Conservation (phyloP, 2,888 invertebrate genomes). For the Xestoiulus laeticollis region DNA sequence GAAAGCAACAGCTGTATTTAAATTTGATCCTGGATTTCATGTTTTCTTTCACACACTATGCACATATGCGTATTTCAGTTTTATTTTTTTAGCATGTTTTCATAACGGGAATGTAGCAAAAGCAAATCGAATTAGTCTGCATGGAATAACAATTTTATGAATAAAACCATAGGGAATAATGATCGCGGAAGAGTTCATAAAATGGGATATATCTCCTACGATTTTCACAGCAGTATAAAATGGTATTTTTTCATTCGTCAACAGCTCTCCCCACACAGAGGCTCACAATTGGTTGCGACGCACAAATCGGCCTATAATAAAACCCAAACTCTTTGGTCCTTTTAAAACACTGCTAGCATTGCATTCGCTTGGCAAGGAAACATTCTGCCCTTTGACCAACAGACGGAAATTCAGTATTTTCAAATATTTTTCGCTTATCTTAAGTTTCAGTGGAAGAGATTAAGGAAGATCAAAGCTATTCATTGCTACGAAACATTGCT, state of each 20-base stretch:
- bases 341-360: not conserved
- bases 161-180: not conserved
- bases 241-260: not conserved
- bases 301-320: not conserved
- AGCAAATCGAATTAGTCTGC: not conserved
- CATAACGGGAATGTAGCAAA: not conserved
- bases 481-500: not conserved
- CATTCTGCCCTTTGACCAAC: not conserved
- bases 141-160: not conserved
- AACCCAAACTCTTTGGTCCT: not conserved
- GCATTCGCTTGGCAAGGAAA: not conserved
- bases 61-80: not conserved
- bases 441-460: not conserved
- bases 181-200: not conserved
- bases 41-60: not conserved
- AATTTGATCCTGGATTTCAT: not conserved
- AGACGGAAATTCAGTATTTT: not conserved
- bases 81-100: not conserved
- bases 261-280: not conserved
- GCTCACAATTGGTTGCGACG: not conserved
- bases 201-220: not conserved
- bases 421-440: not conserved
- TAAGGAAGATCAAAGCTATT: not conserved
- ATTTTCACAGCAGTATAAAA: not conserved
- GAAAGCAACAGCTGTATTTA: not conserved